Evolutionary conservation across 2,888 invertebrate species (phyloP), one percentile per base, ranked within the genome.

Genomic region (Hypsopygia costalis): DNA sequence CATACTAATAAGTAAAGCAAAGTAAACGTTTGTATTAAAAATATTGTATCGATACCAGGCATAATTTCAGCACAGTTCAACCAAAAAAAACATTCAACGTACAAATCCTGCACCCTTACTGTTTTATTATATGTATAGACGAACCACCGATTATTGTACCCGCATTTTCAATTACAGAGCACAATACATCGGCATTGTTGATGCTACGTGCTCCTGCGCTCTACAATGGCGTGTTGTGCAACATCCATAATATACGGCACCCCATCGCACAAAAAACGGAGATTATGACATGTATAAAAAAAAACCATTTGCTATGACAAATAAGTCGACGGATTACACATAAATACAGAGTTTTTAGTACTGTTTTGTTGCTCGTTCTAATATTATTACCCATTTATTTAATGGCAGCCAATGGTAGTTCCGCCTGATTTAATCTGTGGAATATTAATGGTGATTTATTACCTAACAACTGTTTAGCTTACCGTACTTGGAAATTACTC

Each of bases 111-210:
- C 45, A 49, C 40, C 50, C 52, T 47, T 54, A 52, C 57, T 53
- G 55, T 54, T 50, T 61, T 62, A 51, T 52, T 62, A 51, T 57
- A n/a, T n/a, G n/a, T n/a, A n/a, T n/a, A n/a, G n/a, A 65, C 59
- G 65, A 62, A 71, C 64, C 70, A 69, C 65, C 72, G 77, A 80
- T 77, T 70, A 71, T 67, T 51, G 51, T 34, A 41, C 80, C 81
- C 82, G 78, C 80, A 80, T 80, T 68, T 77, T 74, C 77, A 70
- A 78, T 81, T 73, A 75, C 63, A 55, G 56, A 43, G 52, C 68
- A 80, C 75, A 81, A 81, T 71, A 49, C 74, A 49, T 44, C 49
- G 54, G 58, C 51, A 54, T 74, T 73, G 73, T 73, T 58, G 63
- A 61, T 60, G 58, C 57, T 55, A 52, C 64, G 66, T 63, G 68